phyloP scores from a whole-genome alignment of 1,140 invertebrate genomes.

The Zaprionus africanus region DNA sequence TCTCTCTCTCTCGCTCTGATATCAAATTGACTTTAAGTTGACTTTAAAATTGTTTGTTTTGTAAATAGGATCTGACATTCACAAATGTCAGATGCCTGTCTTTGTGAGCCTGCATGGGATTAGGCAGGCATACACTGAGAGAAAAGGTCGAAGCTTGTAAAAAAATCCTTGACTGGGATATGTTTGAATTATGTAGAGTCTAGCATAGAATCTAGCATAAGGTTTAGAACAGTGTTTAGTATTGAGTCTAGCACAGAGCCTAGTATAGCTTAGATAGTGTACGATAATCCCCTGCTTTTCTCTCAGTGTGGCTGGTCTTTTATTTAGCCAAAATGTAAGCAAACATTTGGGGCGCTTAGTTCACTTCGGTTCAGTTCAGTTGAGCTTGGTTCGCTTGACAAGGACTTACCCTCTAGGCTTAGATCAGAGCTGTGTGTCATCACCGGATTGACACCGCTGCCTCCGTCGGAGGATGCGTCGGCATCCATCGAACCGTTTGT shows the following conservation, averaged over 20 bases:
- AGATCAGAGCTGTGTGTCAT: slow-evolving; percentile 80
- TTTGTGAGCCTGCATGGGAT: slow-evolving; percentile 29
- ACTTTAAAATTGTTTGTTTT: slow-evolving; percentile 42
- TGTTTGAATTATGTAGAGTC: background rate
- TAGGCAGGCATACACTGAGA: slow-evolving; percentile 4
- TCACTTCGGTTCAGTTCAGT: background rate
- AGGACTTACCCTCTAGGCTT: slow-evolving; percentile 74
- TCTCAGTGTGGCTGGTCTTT: background rate
- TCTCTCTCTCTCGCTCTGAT: background rate
- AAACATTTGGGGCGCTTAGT: background rate
- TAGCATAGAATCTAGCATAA: too few relatives aligned
- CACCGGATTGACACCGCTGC: slow-evolving; percentile 67
- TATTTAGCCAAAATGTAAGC: background rate
- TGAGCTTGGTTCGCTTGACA: slow-evolving; percentile 1
- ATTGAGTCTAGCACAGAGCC: too few relatives aligned
- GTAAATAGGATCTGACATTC: slow-evolving; percentile 45
- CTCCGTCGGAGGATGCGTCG: slow-evolving; percentile 12
- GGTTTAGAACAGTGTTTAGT: too few relatives aligned
- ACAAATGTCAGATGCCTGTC: slow-evolving; percentile 41
- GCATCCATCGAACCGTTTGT: slow-evolving; percentile 62
- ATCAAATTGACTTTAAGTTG: slow-evolving; percentile 37
- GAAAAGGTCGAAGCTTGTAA: background rate
- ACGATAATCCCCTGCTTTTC: background rate
- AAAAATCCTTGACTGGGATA: background rate
- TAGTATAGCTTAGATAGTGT: too few relatives aligned